These are phyloP conservation scores for Drosophila sturtevanti DNA, from an alignment of 1,140 invertebrate genomes.

Conservation along the genomic window DNA sequence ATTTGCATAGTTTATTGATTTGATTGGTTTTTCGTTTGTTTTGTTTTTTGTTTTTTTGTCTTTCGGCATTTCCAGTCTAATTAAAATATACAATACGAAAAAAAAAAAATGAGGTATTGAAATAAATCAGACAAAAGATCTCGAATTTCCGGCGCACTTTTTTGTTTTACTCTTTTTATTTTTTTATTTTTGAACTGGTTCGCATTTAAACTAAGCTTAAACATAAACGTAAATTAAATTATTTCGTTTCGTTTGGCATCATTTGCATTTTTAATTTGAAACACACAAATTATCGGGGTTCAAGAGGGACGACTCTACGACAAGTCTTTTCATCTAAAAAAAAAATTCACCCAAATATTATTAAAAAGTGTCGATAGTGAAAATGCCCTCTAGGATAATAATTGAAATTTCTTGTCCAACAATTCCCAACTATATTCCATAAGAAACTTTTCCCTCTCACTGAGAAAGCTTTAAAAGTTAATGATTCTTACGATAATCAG, in stretches of 20 bases:
- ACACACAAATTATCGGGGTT: conserved; percentile 62
- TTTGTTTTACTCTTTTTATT: conserved; percentile 39
- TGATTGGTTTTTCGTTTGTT: conserved; percentile 30
- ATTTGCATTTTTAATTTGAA: conserved; percentile 81
- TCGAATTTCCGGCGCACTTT: conserved; percentile 72
- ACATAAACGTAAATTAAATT: conserved; percentile 65
- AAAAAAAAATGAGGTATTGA: conserved; percentile 40
- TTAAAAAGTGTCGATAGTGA: no score
- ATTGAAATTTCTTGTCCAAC: no score
- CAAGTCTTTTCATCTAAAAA: no score
- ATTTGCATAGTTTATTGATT: conserved; percentile 76
- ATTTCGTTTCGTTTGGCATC: conserved; percentile 45
- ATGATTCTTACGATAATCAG: no score
- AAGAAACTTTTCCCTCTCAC: no score
- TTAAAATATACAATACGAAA: conserved; percentile 66
- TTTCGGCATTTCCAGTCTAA: conserved; percentile 65
- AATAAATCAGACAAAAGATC: conserved; percentile 61
- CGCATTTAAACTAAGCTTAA: not conserved
- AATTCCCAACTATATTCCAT: no score
- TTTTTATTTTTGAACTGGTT: conserved; percentile 62
- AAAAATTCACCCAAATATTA: no score
- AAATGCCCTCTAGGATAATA: no score
- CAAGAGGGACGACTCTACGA: no score
- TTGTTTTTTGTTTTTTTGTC: not conserved
- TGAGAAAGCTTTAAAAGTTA: no score